phyloP scores from a whole-genome alignment of 2,113 vertebrate genomes.

The Trochalopteron elliotii region DNA sequence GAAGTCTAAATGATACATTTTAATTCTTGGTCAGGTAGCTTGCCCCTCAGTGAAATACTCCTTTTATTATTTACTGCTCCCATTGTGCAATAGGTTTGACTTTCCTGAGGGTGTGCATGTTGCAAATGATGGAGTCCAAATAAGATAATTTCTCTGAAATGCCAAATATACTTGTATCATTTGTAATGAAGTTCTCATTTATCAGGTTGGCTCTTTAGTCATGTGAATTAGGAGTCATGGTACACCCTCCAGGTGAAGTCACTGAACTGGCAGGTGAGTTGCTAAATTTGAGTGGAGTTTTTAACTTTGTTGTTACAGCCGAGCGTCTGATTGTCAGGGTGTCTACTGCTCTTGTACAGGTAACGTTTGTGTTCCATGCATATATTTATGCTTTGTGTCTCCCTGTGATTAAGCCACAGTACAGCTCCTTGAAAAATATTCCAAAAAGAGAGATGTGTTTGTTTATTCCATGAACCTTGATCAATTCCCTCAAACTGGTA shows the following conservation, averaged over 20 bases:
- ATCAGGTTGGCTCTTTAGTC: background rate
- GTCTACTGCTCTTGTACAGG: background rate
- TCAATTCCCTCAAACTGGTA: background rate
- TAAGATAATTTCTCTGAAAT: background rate
- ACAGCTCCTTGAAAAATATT: background rate
- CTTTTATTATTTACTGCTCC: background rate
- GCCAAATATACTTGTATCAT: background rate
- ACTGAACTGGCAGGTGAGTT: background rate
- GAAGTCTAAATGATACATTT: background rate
- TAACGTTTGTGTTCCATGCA: rapidly evolving
- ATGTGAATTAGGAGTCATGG: background rate
- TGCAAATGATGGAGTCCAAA: background rate
- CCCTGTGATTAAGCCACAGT: background rate
- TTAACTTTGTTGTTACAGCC: background rate
- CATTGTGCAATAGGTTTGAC: background rate
- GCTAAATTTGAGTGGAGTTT: background rate
- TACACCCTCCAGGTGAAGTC: background rate
- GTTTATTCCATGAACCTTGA: background rate
- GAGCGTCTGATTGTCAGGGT: background rate
- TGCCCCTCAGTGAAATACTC: background rate
- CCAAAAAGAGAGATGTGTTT: background rate
- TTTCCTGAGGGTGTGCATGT: background rate
- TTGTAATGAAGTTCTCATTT: background rate
- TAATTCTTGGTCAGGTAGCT: background rate
- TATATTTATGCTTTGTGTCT: background rate